Evolutionary conservation across 1,140 invertebrate species (phyloP).

Genomic region (Chironomus striatipennis): DNA sequence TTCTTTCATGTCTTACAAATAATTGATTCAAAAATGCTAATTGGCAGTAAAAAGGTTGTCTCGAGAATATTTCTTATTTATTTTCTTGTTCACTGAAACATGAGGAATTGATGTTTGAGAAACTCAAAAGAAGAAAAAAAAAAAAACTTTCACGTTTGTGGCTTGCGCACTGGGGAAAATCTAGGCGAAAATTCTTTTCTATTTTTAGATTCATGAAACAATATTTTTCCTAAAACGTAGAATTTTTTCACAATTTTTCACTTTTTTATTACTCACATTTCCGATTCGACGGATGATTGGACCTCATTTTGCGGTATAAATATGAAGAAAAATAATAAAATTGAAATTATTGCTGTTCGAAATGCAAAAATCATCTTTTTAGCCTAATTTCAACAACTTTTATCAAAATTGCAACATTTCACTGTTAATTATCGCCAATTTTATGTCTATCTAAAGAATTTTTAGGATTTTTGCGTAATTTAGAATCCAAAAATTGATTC

Average conservation of each 20-base stretch:
- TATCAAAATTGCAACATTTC: conserved; percentile 4
- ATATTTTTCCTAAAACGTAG: neutral
- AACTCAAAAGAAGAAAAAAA: neutral
- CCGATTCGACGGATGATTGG: neutral
- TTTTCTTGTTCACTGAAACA: no score
- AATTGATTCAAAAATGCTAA: neutral
- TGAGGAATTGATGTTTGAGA: neutral
- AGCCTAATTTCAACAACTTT: neutral
- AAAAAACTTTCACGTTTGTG: no score
- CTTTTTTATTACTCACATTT: neutral
- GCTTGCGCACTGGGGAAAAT: conserved; percentile 21
- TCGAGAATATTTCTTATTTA: neutral
- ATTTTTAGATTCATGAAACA: neutral
- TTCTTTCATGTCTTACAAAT: neutral
- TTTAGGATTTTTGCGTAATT: neutral
- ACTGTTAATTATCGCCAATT: neutral
- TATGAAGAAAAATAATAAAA: neutral
- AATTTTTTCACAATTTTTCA: neutral
- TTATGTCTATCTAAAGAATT: neutral
- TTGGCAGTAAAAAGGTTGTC: neutral
- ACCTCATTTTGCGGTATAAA: conserved; percentile 20
- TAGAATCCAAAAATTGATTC: neutral
- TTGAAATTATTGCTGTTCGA: neutral
- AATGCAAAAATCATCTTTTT: conserved; percentile 8
- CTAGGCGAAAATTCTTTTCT: conserved; percentile 19